phyloP scores from a whole-genome alignment of 2,113 vertebrate genomes.

The Pterocles burchelli region DNA sequence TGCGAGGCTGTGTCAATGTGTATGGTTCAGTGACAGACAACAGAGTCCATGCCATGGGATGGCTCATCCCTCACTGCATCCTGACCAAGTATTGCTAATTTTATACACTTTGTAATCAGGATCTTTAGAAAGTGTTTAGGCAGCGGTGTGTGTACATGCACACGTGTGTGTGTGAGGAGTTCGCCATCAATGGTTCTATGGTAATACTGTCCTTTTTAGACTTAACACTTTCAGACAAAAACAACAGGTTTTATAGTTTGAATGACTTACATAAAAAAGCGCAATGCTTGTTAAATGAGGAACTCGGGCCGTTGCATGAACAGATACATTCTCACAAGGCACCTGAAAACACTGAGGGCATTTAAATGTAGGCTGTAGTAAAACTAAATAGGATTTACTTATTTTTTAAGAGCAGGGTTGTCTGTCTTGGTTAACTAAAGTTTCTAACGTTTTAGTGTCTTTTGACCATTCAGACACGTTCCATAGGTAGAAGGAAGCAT shows the following conservation, averaged over 20 bases:
- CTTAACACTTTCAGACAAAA: conserved; percentile 33
- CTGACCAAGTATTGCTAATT: conserved; percentile 56
- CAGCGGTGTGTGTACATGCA: conserved; percentile 24
- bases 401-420: neutral
- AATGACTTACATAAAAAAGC: conserved; percentile 41
- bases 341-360: conserved; percentile 14
- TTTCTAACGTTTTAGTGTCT: conserved; percentile 23
- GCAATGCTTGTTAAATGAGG: conserved; percentile 39
- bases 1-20: conserved; percentile 50
- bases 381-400: conserved; percentile 18
- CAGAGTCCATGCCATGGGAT: conserved; percentile 67
- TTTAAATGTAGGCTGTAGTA: conserved; percentile 13
- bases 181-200: conserved; percentile 32
- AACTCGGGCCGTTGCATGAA: conserved; percentile 47
- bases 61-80: conserved; percentile 60
- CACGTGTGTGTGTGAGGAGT: conserved; percentile 17
- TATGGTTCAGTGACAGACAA: conserved; percentile 65
- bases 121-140: conserved; percentile 75
- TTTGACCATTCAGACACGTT: conserved; percentile 28
- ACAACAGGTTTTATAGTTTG: conserved; percentile 11
- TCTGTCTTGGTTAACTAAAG: neutral
- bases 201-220: conserved; percentile 60
- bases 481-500: conserved; percentile 36
- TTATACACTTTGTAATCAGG: conserved; percentile 72
- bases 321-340: neutral